phyloP scores from a whole-genome alignment of 2,888 invertebrate species.

The Kryphioiulus occultus region DNA sequence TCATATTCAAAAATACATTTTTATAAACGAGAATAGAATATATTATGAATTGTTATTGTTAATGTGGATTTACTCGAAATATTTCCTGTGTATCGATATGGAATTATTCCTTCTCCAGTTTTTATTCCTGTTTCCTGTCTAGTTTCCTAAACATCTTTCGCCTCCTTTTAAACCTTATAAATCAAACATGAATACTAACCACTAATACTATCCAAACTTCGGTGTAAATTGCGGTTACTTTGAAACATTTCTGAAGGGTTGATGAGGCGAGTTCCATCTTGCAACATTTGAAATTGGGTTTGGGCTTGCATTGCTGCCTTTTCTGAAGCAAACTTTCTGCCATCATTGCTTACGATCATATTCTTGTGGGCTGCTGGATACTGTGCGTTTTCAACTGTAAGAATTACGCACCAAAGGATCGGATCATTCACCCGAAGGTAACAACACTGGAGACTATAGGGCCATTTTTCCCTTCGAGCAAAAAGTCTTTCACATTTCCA shows the following conservation, averaged over 20 bases:
- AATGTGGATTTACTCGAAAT: neutral
- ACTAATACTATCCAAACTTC: conserved; percentile 47
- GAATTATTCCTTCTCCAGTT: neutral
- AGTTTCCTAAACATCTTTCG: neutral
- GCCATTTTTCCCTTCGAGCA: neutral
- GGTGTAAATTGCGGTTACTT: conserved; percentile 46
- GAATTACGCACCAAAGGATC: conserved; percentile 44
- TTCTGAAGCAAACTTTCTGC: conserved; percentile 47
- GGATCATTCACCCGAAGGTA: conserved; percentile 43
- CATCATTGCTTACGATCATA: conserved; percentile 50
- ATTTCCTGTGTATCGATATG: neutral
- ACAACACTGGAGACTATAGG: conserved; percentile 26
- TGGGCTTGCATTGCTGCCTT: conserved; percentile 45
- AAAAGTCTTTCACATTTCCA: conserved; percentile 35
- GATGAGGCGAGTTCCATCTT: conserved; percentile 44
- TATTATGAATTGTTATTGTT: too few relatives aligned
- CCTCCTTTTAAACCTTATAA: neutral
- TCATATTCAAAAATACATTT: too few relatives aligned
- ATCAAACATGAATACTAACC: conserved; percentile 43
- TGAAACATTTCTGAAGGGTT: conserved; percentile 47
- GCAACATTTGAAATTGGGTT: conserved; percentile 49
- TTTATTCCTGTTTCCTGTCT: neutral
- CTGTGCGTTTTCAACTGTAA: conserved; percentile 46
- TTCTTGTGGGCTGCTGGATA: conserved; percentile 49
- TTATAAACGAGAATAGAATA: too few relatives aligned